phyloP scores from a whole-genome alignment of 2,113 vertebrate genomes.

The Melanerpes formicivorus region DNA sequence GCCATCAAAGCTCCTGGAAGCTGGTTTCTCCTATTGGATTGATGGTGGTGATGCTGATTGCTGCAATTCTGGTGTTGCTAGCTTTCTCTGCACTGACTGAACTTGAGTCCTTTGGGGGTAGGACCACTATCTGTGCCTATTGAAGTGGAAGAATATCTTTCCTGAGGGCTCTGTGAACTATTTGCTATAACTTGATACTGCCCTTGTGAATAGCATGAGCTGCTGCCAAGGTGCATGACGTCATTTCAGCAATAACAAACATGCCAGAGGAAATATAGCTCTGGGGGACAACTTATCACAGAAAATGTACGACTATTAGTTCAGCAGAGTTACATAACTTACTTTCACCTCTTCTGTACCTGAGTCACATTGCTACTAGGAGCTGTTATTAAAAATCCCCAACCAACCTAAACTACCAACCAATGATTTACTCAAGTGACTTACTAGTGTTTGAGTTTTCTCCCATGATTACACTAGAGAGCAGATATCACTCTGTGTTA shows the following conservation, averaged over 20 bases:
- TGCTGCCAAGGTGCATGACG: background rate
- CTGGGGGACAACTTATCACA: constrained; percentile 14
- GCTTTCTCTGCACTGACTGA: background rate
- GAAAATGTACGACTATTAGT: background rate
- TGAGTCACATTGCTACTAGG: background rate
- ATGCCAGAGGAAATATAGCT: constrained; percentile 21
- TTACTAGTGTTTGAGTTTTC: background rate
- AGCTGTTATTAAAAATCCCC: background rate
- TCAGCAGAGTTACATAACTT: constrained; percentile 16
- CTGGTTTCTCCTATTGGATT: background rate
- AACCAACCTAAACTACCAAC: background rate
- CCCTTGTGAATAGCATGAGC: constrained; percentile 8
- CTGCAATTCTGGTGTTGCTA: background rate
- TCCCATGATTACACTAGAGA: background rate
- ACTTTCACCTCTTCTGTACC: background rate
- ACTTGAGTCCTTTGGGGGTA: background rate
- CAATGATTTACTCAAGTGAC: background rate
- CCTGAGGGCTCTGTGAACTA: background rate
- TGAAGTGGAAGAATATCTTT: background rate
- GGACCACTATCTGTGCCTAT: background rate
- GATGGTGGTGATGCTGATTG: background rate
- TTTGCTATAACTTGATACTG: background rate
- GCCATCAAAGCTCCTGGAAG: background rate
- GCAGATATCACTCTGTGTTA: background rate
- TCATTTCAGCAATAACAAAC: constrained; percentile 34